Conservation (phyloP, 2,797 vertebrate genomes). For the Tarsius wallacei region DNA sequence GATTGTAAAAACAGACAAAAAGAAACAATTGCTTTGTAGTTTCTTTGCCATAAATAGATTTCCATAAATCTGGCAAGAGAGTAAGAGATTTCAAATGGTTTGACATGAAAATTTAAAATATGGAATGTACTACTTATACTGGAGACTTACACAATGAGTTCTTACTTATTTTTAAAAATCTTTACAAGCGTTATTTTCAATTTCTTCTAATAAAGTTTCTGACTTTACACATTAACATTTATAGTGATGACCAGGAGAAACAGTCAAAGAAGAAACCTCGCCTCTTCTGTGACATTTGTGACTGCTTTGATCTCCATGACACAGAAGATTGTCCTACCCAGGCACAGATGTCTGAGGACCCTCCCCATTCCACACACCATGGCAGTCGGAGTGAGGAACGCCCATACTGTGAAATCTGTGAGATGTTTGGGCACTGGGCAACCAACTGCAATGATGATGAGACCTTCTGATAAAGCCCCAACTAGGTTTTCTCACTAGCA, state of each 20-base stretch:
- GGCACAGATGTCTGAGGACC: slow-evolving; percentile 95
- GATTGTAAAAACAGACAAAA: no score
- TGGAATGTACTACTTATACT: not conserved
- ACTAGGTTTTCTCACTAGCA: not conserved
- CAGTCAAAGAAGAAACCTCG: slow-evolving; percentile 96
- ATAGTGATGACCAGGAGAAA: slow-evolving; percentile 91
- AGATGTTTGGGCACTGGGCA: slow-evolving; percentile 97
- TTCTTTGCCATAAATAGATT: not conserved
- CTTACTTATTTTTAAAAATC: not conserved
- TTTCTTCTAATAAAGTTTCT: slow-evolving; percentile 62
- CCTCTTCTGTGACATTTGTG: slow-evolving; percentile 99
- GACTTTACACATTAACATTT: slow-evolving; percentile 53
- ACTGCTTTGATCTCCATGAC: slow-evolving; percentile 98
- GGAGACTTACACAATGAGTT: not conserved
- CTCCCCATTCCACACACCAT: slow-evolving; percentile 95
- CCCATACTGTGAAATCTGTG: slow-evolving; percentile 98
- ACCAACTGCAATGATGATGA: slow-evolving; percentile 97
- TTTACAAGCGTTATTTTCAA: not conserved
- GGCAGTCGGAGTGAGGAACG: slow-evolving; percentile 94
- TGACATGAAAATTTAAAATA: not conserved
- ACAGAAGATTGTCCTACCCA: slow-evolving; percentile 98
- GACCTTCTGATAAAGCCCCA: slow-evolving; percentile 93
- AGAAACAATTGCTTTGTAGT: not conserved
- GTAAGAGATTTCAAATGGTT: not conserved
- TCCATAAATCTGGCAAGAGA: not conserved